Base-by-base conservation (phyloP, 2,797 vertebrate genomes). In the Sternotherus odoratus region DNA sequence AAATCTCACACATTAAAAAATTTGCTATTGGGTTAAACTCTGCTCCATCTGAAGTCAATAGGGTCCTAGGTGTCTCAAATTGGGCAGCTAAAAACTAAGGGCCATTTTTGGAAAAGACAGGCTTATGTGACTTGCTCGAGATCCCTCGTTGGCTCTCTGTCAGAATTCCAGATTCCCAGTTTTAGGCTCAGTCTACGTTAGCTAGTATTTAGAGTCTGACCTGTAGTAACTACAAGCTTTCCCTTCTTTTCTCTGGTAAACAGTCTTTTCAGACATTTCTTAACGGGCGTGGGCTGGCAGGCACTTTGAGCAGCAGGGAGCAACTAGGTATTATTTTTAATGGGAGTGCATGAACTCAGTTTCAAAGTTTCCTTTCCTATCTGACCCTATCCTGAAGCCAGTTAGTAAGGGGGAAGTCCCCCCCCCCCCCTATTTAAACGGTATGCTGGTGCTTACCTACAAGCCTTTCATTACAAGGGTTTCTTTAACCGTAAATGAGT, bases 361-460 rank as follows among this genome's bases (percentile, higher is more conserved):
- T 1, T 4, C 36, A 0, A 1, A n/a, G 89, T 24, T 94, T 87
- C 88, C 89, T 87, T 72, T 87, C 26, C 5, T 72, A 19, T 81
- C 84, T 16, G 17, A 74, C 86, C 48, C 75, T 95, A 91, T 78
- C 89, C 95, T 87, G 91, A 93, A 94, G 85, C 63, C 87, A 84
- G 77, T 80, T 1, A 49, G 46, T 11, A 75, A 74, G 91, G 91
- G 95, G 95, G 92, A n/a, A n/a, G n/a, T n/a, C n/a, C n/a, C n/a
- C n/a, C n/a, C n/a, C n/a, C n/a, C 74, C 83, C 85, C 56, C 48
- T 4, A 90, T 69, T 85, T 16, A 16, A 96, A 85, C 88, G 85
- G 79, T 79, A 2, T 4, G 48, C 72, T 83, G n/a, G 86, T 21
- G 85, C 87, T 39, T 79, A 5, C 56, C 36, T 51, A 24, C 26